These are phyloP conservation scores for Chromoteleia sp. DNA, from an alignment of 2,888 invertebrate species.

Conservation along the genomic window DNA sequence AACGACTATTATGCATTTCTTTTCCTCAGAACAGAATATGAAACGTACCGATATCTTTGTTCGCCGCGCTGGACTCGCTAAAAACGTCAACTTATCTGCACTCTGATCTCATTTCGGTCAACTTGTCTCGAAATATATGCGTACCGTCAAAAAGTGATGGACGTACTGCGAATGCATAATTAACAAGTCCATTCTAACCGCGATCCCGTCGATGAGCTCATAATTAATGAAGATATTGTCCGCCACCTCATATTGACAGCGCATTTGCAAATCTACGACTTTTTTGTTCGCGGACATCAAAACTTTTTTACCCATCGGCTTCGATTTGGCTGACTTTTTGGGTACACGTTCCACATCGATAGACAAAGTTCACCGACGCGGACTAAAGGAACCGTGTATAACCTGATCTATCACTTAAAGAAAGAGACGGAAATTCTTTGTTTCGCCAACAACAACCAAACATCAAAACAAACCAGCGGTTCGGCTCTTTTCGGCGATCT, in stretches of 20 bases:
- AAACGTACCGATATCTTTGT: conserved; percentile 65
- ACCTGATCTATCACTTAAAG: conserved; percentile 12
- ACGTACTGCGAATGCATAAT: conserved; percentile 61
- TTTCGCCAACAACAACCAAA: conserved; percentile 19
- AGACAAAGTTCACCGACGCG: conserved; percentile 47
- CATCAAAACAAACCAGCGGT: conserved; percentile 21
- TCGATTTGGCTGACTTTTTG: neutral
- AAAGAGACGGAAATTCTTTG: conserved; percentile 3
- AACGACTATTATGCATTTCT: conserved; percentile 60
- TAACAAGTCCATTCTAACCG: conserved; percentile 44
- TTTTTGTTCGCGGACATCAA: neutral
- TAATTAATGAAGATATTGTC: conserved; percentile 58
- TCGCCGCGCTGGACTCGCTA: conserved; percentile 45
- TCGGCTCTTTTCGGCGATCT: conserved; percentile 10
- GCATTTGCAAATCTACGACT: conserved; percentile 9
- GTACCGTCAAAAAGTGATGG: conserved; percentile 61
- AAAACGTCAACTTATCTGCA: conserved; percentile 55
- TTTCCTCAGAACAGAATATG: conserved; percentile 58
- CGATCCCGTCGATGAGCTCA: conserved; percentile 23
- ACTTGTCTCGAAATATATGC: conserved; percentile 61
- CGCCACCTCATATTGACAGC: conserved; percentile 31
- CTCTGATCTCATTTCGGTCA: conserved; percentile 61
- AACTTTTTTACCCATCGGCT: neutral
- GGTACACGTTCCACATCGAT: conserved; percentile 27
- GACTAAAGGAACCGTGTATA: conserved; percentile 2